phyloP scores from a whole-genome alignment of 2,888 invertebrate genomes.

The Netelia inedita region DNA sequence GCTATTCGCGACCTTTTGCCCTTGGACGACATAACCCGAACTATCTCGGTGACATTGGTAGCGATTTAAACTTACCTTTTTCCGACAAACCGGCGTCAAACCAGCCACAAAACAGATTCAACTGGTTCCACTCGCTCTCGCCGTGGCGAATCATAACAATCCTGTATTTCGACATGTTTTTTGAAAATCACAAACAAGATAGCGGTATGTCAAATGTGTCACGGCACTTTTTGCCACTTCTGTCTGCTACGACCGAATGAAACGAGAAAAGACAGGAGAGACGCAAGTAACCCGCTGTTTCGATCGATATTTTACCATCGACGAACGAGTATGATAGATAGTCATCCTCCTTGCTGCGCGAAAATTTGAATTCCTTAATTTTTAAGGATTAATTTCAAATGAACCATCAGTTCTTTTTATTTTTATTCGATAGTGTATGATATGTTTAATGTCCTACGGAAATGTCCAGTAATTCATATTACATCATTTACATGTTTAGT shows the following conservation, averaged over 20 bases:
- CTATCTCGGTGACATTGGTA: neutral
- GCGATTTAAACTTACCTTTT: constrained; percentile 85
- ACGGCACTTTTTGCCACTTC: neutral
- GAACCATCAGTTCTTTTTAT: no score
- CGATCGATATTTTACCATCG: neutral
- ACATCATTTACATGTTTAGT: no score
- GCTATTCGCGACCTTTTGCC: constrained; percentile 78
- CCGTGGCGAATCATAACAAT: constrained; percentile 89
- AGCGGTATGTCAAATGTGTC: constrained; percentile 36
- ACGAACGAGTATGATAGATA: no score
- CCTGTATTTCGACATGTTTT: constrained; percentile 85
- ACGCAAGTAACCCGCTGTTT: neutral
- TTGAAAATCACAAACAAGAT: constrained; percentile 19
- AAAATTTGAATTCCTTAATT: no score
- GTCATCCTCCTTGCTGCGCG: no score
- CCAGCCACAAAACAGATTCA: constrained; percentile 89
- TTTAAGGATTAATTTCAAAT: no score
- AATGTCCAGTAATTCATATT: no score
- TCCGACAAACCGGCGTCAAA: constrained; percentile 88
- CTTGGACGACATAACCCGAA: constrained; percentile 72
- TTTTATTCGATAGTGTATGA: no score
- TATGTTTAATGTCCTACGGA: no score
- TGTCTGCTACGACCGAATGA: constrained; percentile 13
- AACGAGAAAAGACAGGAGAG: neutral
- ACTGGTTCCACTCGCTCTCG: constrained; percentile 89